Conservation (phyloP, 2,888 invertebrate species). For the Synergus itoensis region DNA sequence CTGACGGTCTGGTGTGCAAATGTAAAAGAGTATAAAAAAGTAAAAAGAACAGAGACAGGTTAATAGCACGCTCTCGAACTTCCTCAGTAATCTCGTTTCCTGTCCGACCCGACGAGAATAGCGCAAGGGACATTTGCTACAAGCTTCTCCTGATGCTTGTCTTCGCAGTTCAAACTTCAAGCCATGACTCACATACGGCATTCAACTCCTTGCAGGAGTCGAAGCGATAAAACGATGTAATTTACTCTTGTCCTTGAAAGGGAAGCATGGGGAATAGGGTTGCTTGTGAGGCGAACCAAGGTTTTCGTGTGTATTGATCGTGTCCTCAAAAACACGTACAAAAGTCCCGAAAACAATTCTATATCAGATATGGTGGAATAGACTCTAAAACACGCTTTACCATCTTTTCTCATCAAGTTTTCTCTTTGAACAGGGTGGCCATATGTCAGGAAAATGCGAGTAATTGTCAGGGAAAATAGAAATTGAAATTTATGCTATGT, state of each 20-base stretch:
- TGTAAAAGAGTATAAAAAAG: not conserved
- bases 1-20: not conserved
- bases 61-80: conserved; percentile 21
- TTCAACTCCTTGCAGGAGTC: conserved; percentile 25
- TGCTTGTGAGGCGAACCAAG: conserved; percentile 21
- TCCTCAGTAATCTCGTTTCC: conserved; percentile 39
- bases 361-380: not conserved
- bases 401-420: too few species aligned
- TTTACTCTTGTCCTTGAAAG: conserved; percentile 40
- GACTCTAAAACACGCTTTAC: too few species aligned
- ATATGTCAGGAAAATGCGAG: too few species aligned
- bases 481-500: too few species aligned
- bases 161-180: conserved; percentile 22
- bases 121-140: conserved; percentile 35
- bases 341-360: not conserved
- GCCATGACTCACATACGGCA: conserved; percentile 22
- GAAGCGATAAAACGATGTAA: conserved; percentile 37
- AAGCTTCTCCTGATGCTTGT: conserved; percentile 25
- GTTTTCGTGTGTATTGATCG: conserved; percentile 23
- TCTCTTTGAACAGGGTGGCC: too few species aligned
- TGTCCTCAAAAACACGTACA: not conserved
- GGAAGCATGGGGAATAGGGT: conserved; percentile 27
- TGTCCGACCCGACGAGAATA: conserved; percentile 37
- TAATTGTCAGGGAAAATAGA: too few species aligned
- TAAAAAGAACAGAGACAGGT: conserved; percentile 15